A percentile compares a stretch with the other conserved stretches of the same genome.
Conservation (phyloP, 1,140 invertebrate species). For the Trissolcus basalis region DNA sequence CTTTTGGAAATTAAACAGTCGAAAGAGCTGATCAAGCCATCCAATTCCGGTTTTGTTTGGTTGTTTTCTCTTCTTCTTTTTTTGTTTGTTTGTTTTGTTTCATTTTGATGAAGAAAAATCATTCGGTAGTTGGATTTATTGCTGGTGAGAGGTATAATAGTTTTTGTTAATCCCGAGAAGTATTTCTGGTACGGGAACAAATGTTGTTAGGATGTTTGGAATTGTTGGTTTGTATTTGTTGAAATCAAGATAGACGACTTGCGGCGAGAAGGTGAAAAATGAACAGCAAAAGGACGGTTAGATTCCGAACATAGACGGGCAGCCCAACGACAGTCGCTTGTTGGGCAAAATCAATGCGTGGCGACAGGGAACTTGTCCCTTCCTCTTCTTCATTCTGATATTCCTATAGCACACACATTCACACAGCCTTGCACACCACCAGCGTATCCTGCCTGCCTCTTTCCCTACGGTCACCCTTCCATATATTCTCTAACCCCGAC, state of each 20-base stretch:
- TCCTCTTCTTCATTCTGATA: conserved; percentile 44
- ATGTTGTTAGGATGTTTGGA: too few species aligned
- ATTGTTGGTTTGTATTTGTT: too few species aligned
- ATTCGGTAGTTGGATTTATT: too few species aligned
- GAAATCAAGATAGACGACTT: conserved; percentile 3
- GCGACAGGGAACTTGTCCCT: conserved; percentile 66
- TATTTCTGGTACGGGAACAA: too few species aligned
- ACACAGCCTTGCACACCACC: conserved; percentile 9
- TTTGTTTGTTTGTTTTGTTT: too few species aligned
- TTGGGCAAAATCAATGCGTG: conserved; percentile 74
- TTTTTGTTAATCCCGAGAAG: too few species aligned
- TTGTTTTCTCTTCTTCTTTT: too few species aligned
- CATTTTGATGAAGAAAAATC: too few species aligned
- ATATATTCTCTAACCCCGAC: conserved; percentile 45
- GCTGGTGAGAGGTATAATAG: too few species aligned
- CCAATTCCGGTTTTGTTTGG: too few species aligned
- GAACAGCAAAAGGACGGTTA: conserved; percentile 58
- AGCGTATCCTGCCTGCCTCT: conserved; percentile 13
- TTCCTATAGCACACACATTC: conserved; percentile 34
- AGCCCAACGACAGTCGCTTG: conserved; percentile 69
- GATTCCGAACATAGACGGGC: conserved; percentile 60
- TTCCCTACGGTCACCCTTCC: conserved; percentile 33
- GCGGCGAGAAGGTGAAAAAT: conserved; percentile 19
- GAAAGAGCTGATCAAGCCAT: too few species aligned
- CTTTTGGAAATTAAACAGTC: too few species aligned